Evolutionary conservation across 2,888 invertebrate species (phyloP).

Genomic region (Pandemis cinnamomeana): DNA sequence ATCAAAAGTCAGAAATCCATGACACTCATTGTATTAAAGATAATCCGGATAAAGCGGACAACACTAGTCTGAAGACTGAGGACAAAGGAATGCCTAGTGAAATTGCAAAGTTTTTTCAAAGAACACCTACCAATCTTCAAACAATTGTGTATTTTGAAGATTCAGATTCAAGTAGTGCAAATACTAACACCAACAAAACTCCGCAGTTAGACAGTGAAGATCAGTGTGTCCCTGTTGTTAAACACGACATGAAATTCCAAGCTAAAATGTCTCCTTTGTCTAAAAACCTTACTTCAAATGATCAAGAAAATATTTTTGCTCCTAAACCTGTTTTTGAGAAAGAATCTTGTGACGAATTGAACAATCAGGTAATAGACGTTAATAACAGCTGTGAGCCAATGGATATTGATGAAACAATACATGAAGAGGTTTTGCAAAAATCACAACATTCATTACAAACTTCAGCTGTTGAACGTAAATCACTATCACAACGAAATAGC

Average conservation of each 20-base stretch:
- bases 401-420: constrained; percentile 78
- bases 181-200: constrained; percentile 47
- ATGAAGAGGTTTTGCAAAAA: constrained; percentile 59
- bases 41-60: constrained; percentile 41
- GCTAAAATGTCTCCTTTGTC: constrained; percentile 14
- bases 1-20: constrained; percentile 10
- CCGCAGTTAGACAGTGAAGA: constrained; percentile 58
- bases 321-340: constrained; percentile 39
- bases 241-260: constrained; percentile 48
- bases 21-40: constrained; percentile 43
- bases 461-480: constrained; percentile 3
- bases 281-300: constrained; percentile 25
- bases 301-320: background rate
- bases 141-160: constrained; percentile 66
- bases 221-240: constrained; percentile 72
- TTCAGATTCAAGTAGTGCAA: constrained; percentile 64
- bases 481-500: constrained; percentile 19
- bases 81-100: constrained; percentile 42
- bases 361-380: constrained; percentile 27
- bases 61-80: constrained; percentile 18
- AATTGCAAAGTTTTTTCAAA: constrained; percentile 57
- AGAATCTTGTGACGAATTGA: constrained; percentile 24
- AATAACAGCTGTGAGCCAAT: constrained; percentile 72
- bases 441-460: constrained; percentile 24
- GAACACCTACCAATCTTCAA: constrained; percentile 55